Conservation (phyloP, 1,140 invertebrate genomes). For the Eupristina koningsbergeri region DNA sequence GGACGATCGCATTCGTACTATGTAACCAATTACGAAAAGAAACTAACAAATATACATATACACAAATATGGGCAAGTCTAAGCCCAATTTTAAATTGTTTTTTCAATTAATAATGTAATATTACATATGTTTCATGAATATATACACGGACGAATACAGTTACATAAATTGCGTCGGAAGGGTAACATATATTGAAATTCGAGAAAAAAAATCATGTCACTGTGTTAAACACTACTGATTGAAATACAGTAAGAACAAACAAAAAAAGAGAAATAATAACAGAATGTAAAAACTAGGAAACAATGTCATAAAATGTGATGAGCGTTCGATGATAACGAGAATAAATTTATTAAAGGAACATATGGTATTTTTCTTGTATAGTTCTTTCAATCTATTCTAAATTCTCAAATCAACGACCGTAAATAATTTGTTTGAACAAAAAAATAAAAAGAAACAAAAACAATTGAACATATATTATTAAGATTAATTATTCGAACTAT, state of each 20-base stretch:
- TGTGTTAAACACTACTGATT: not conserved
- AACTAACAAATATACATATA: constrained; percentile 5
- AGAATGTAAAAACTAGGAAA: not conserved
- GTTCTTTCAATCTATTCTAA: not conserved
- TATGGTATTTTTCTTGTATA: not conserved
- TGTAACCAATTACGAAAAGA: not conserved
- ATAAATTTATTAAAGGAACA: not conserved
- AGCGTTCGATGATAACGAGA: not conserved
- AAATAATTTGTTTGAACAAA: not conserved
- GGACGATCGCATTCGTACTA: not conserved
- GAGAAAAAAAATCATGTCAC: not conserved
- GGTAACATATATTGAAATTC: not conserved
- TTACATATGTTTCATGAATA: constrained; percentile 20
- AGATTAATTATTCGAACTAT: constrained; percentile 29
- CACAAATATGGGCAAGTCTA: not conserved
- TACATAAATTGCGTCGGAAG: not conserved
- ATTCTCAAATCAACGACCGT: not conserved
- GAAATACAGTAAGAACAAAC: no score
- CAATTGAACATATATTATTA: constrained; percentile 15
- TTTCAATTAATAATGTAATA: constrained; percentile 54
- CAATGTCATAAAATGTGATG: not conserved
- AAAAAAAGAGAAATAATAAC: no score
- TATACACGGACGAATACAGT: constrained; percentile 2
- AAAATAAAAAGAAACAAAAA: not conserved
- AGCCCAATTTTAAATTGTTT: constrained; percentile 18